Base-by-base conservation (phyloP, 2,888 invertebrate species). In the Coelogynopora nodosa region DNA sequence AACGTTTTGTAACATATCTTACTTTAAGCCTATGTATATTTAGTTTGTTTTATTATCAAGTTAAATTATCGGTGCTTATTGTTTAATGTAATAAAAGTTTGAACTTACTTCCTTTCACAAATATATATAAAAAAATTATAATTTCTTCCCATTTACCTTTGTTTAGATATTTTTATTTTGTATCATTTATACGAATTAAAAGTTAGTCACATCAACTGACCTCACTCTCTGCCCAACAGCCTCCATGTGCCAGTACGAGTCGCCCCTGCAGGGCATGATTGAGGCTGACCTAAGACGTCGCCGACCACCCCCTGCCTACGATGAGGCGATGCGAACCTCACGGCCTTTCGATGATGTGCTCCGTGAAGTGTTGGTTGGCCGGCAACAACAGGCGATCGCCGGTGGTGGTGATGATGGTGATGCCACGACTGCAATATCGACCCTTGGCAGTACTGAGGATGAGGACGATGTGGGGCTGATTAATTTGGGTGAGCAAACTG, bases 301-400 rank as follows among this genome's bases (percentile, higher is more conserved):
- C 26, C 82, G 26, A 0, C 82, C 82, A n/a, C 82, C 82, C n/a
- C 82, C 82, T 5, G n/a, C 23, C 82, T 82, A 82, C 18, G 82
- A 82, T 23, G 30, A 82, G 82, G 82, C 82, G 28, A 82, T 82
- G 82, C 82, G 82, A 28, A 82, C 82, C 82, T 82, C 82, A 28
- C 30, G 29, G 23, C 82, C 82, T 0, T 28, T 30, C 18, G 18
- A 13, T 82, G 82, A 82, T 5, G 49, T 49, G 18, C 18, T 49
- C 49, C 49, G 49, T 18, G 49, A 49, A 13, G 10, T 49, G 10
- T 49, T 49, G 5, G 5, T 18, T 18, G 49, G 18, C 5, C 49
- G 49, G 18, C 5, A 18, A 13, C 49, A 49, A 49, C 10, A 49
- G 49, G 49, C 10, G 49, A 49, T 13, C 18, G 49, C 5, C 18